Base-by-base conservation (phyloP, 2,113 vertebrate genomes). In the Panurus biarmicus region DNA sequence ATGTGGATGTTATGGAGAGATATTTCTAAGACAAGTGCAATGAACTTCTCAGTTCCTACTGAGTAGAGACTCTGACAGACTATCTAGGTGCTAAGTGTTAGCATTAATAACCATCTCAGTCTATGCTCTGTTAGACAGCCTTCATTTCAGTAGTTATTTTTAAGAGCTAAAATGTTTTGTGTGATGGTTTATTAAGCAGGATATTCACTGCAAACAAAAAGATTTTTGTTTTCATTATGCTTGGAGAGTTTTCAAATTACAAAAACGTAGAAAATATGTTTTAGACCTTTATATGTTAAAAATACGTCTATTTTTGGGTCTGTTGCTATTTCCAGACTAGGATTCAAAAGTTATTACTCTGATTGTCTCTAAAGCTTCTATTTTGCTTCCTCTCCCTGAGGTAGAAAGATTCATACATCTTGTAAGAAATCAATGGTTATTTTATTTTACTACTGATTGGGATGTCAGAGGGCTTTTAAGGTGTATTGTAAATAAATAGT, bases 351-450 rank as follows among this genome's bases (percentile, higher is more conserved):
- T 81, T 78, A 40, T 33, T 54, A 15, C 31, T 86, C 29, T 61
- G 57, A 47, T 83, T 91, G 35, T 62, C 26, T 62, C 60, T 64
- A 64, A 86, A 90, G 65, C 45, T 58, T 93, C 67, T 64, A 0
- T 94, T 86, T 94, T 88, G 33, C 67, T 90, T 92, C 29, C 60
- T 69, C 36, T 89, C 48, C 25, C 25, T 72, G 62, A 64, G 91
- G 38, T 53, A 60, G 53, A 65, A 82, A 89, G 48, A 75, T 62
- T 70, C 60, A 75, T 72, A 48, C 21, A 28, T 92, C 57, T 87
- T 69, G 25, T 69, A 81, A 79, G 66, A 73, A 89, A 95, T 87
- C 89, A 62, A 85, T 66, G 42, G 79, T 87, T 89, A 82, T 93
- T 89, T 94, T 24, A 35, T 87, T 94, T 89, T 73, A 13, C 66